Evolutionary conservation across 2,888 invertebrate species (phyloP).

Genomic region (Drepana falcataria): DNA sequence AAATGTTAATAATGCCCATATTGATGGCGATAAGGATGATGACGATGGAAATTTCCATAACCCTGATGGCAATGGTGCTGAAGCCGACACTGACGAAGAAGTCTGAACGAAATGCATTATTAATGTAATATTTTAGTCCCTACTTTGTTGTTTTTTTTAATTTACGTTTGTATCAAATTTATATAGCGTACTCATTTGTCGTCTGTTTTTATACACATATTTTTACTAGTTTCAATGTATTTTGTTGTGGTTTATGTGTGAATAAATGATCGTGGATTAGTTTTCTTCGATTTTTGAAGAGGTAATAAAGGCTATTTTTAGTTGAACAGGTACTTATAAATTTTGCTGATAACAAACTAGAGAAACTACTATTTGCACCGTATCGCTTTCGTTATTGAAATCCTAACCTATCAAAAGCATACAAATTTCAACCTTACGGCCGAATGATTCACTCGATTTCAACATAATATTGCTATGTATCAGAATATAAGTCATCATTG

Average conservation of each 20-base stretch:
- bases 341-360: conserved; percentile 12
- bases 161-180: no score
- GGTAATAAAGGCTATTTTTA: background rate
- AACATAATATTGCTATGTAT: background rate
- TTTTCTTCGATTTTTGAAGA: background rate
- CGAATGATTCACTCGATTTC: no score
- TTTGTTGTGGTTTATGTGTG: background rate
- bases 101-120: no score
- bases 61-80: no score
- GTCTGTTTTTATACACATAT: no score
- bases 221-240: background rate
- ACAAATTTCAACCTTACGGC: background rate
- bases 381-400: conserved; percentile 1
- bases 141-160: no score
- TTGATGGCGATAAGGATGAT: background rate
- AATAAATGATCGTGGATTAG: background rate
- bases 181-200: no score
- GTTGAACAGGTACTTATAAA: background rate
- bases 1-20: background rate
- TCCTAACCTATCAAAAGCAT: background rate
- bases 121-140: no score
- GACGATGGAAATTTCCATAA: background rate
- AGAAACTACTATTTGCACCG: conserved; percentile 4
- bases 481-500: background rate
- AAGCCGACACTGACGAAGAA: no score